Base-by-base conservation (phyloP, 1,140 invertebrate species). In the Drosophila bocki region DNA sequence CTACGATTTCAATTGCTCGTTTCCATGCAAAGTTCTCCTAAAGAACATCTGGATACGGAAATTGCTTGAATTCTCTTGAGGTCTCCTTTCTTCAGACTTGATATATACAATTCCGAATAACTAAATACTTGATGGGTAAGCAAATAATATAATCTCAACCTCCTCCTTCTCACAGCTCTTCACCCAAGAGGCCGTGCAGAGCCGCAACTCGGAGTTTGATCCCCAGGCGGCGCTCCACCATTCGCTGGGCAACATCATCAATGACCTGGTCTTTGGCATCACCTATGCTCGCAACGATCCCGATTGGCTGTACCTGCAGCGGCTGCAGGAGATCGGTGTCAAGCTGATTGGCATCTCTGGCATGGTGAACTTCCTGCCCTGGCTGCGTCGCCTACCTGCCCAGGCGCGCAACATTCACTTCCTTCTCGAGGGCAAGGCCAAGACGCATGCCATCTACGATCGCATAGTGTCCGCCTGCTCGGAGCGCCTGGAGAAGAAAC, bases 301-400 rank as follows among this genome's bases (percentile, higher is more conserved):
- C 59, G 95, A 94, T 13, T 98, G 97, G 97, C 93, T 93, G 32
- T 97, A 95, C 95, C 92, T 98, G 48, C 94, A 95, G 76, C 88
- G 95, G 63, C 91, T 97, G 19, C 96, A 97, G 91, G 96, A 97
- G 88, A 95, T 97, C 87, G 96, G 96, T 1, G 95, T 95, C 29
- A 96, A 97, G 86, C 94, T 95, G 63, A 96, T 97, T 72, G 96
- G 96, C 0, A 94, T 98, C 9, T 95, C 96, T 11, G 97, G 96
- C 3, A 94, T 96, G 15, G 93, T 98, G 0, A 98, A 98, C 91
- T 98, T 98, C 91, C 93, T 98, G 44, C 96, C 97, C 32, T 96
- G 96, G 92, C 93, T 86, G 42, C 65, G 82, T 0, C 79, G 71
- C 68, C 60, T 96, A n/a, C 95, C 96, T 2, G 93, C 90, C 41